These are phyloP conservation scores for Eupeodes corollae DNA, from an alignment of 1,140 invertebrate genomes.

Conservation along the genomic window DNA sequence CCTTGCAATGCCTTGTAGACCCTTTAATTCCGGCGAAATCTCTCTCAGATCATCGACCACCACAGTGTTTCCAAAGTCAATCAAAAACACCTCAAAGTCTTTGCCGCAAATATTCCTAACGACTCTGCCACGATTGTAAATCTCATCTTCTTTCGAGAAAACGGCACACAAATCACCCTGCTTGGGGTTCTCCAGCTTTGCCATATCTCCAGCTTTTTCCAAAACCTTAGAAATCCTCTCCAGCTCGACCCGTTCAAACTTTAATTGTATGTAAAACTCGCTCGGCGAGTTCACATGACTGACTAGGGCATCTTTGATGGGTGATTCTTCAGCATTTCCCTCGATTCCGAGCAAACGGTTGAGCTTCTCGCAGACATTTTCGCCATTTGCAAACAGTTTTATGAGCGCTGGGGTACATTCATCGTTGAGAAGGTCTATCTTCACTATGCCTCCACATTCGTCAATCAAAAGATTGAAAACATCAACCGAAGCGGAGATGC, in stretches of 20 bases:
- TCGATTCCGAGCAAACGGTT: constrained; percentile 15
- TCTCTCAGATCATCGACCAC: constrained; percentile 43
- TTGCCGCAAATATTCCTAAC: constrained; percentile 41
- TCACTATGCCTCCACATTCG: constrained; percentile 28
- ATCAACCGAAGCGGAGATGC: constrained; percentile 8
- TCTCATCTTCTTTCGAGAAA: constrained; percentile 53
- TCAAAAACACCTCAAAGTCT: constrained; percentile 50
- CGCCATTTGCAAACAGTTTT: constrained; percentile 9
- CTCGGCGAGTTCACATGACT: constrained; percentile 53
- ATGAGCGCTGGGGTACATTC: constrained; percentile 13
- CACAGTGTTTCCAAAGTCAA: constrained; percentile 61
- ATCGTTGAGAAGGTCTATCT: constrained; percentile 21
- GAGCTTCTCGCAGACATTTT: constrained; percentile 22
- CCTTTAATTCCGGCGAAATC: constrained; percentile 47
- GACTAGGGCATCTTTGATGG: constrained; percentile 25
- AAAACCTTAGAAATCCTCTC: constrained; percentile 49
- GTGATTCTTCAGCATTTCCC: constrained; percentile 6
- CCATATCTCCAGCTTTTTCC: constrained; percentile 7
- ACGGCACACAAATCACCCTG: constrained; percentile 49
- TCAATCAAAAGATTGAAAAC: constrained; percentile 21
- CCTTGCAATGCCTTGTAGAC: constrained; percentile 45
- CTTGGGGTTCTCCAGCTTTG: constrained; percentile 13
- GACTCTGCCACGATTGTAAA: constrained; percentile 56
- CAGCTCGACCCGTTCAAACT: constrained; percentile 44
- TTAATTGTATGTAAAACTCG: constrained; percentile 60